Evolutionary conservation across 2,113 vertebrate species (phyloP).

Genomic region (Crypturellus undulatus): DNA sequence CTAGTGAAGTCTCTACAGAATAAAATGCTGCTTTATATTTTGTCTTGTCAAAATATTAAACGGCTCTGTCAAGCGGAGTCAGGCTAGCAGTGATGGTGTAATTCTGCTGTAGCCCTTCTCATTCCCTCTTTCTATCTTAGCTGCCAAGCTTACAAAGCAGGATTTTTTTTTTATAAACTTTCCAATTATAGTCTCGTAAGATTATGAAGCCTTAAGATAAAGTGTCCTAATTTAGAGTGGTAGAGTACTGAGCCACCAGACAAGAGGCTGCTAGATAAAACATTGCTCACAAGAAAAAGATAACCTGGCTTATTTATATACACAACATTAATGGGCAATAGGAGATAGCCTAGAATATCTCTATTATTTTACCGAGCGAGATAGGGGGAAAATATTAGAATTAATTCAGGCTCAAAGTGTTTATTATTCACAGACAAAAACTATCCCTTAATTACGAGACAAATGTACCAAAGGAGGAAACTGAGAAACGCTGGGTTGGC

Average conservation of each 20-base stretch:
- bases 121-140: slow-evolving; percentile 84
- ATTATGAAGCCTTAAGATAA: slow-evolving; percentile 88
- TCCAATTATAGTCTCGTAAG: slow-evolving; percentile 89
- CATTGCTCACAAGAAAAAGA: slow-evolving; percentile 80
- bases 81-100: slow-evolving; percentile 85
- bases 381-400: slow-evolving; percentile 57
- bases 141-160: slow-evolving; percentile 85
- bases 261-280: slow-evolving; percentile 81
- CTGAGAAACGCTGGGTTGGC: slow-evolving; percentile 39
- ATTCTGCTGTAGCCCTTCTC: slow-evolving; percentile 84
- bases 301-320: slow-evolving; percentile 85
- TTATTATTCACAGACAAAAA: slow-evolving; percentile 68
- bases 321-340: slow-evolving; percentile 75
- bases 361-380: slow-evolving; percentile 70
- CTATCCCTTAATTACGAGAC: slow-evolving; percentile 46
- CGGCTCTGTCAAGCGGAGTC: slow-evolving; percentile 91
- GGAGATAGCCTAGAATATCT: slow-evolving; percentile 67
- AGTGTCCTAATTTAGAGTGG: slow-evolving; percentile 85
- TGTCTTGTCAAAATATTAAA: slow-evolving; percentile 99
- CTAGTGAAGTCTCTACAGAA: slow-evolving; percentile 94
- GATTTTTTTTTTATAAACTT: slow-evolving; percentile 83
- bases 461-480: slow-evolving; percentile 61
- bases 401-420: slow-evolving; percentile 65
- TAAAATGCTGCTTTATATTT: slow-evolving; percentile 98
- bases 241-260: slow-evolving; percentile 77